Evolutionary conservation across 1,140 invertebrate species (phyloP), one percentile per base, ranked within the genome.

Genomic region (Eriosoma lanigerum): DNA sequence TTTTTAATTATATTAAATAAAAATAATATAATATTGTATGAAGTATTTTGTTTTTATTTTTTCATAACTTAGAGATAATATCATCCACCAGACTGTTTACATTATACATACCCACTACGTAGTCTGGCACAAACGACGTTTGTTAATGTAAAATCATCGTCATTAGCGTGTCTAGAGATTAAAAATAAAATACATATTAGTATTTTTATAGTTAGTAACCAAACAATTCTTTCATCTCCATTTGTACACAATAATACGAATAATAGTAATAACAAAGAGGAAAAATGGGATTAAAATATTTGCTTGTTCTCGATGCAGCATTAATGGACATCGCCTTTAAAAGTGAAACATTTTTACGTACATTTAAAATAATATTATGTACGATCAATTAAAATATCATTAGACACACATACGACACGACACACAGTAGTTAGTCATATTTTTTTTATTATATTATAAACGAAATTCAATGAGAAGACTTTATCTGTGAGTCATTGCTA

Each of bases 111-210:
- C n/a, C n/a, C n/a, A n/a, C n/a, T n/a, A n/a, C 6, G 38, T 46
- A 15, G n/a, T 4, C 12, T 19, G 6, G n/a, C 21, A 46, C n/a
- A 15, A 68, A 68, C 21, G 15, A 24, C 3, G 15, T 12, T 24
- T 13, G 1, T 68, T 13, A 48, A 5, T 48, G 24, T 48, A 24
- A 29, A 68, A 15, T 68, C 66, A n/a, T n/a, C n/a, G n/a, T n/a
- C 66, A 46, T 68, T 68, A 68, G 32, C 46, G 38, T 48, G 21
- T 68, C 66, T 68, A 13, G 44, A 26, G 17, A 68, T 24, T 13
- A 38, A 68, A 68, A 68, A 38, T 38, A 38, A 38, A 38, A n/a
- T n/a, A 68, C 38, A 24, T 68, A 68, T 48, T 48, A 68, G 21
- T 48, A 38, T 8, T 38, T 38, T 38, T 38, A 38, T 38, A 13